A percentile compares a stretch with the other conserved stretches of the same genome.
These are phyloP conservation scores for Cuniculus paca DNA, from an alignment of 2,797 vertebrate species.

Conservation along the genomic window DNA sequence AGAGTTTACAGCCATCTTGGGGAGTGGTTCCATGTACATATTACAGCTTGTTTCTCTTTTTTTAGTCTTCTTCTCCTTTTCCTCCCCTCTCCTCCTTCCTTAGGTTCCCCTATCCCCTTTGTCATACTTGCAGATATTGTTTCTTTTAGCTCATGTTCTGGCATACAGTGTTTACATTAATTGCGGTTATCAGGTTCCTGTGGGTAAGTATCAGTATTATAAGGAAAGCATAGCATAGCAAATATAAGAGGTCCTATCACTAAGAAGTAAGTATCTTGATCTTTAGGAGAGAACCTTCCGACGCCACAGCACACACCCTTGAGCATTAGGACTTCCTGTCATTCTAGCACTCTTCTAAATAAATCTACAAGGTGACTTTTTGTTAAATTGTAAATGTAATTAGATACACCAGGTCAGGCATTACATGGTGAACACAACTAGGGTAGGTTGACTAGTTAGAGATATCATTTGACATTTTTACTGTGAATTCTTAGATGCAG, in stretches of 20 bases:
- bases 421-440: background rate
- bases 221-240: background rate
- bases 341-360: background rate
- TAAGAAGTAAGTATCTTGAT: background rate
- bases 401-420: background rate
- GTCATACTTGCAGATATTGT: background rate
- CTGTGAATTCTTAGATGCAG: background rate
- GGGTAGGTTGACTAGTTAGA: constrained; percentile 11
- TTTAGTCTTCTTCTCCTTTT: background rate
- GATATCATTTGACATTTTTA: constrained; percentile 50
- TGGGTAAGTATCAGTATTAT: background rate
- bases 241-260: background rate
- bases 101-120: background rate
- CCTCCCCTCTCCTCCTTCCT: background rate
- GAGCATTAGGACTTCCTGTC: background rate
- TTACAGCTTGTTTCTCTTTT: background rate
- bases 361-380: constrained; percentile 15
- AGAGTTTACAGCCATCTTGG: background rate
- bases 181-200: background rate
- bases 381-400: constrained; percentile 30
- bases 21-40: background rate
- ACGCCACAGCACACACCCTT: background rate
- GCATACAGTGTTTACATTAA: background rate
- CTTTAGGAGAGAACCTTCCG: background rate
- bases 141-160: background rate